A percentile compares a stretch with the other conserved stretches of the same genome.
Evolutionary conservation across 2,113 vertebrate genomes (phyloP).

Genomic region (Pluvianellus socialis): DNA sequence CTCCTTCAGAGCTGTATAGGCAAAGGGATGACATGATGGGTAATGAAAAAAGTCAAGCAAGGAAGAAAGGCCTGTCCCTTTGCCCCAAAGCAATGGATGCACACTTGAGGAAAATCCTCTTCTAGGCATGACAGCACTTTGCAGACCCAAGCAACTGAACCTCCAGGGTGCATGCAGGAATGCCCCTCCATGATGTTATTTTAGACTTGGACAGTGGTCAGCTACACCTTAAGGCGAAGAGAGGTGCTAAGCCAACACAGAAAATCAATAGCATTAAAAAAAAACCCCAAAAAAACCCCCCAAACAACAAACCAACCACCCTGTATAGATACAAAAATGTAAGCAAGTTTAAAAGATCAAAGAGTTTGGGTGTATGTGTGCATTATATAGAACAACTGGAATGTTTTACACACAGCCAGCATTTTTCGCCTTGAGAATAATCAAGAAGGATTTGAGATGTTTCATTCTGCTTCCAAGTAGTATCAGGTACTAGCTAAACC

Average conservation of each 20-base stretch:
- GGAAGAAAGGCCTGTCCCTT: neutral
- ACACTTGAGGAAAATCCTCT: neutral
- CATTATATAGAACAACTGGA: neutral
- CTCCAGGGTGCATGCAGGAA: neutral
- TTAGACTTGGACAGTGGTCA: neutral
- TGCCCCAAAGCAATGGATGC: neutral
- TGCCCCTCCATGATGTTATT: neutral
- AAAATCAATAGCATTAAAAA: neutral
- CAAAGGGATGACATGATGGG: neutral
- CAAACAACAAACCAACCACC: neutral
- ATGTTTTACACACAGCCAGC: neutral
- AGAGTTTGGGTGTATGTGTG: neutral
- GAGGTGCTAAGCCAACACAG: neutral
- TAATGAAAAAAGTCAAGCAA: neutral
- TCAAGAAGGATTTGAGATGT: neutral
- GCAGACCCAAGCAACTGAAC: neutral
- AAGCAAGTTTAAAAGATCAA: neutral
- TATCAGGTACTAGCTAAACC: slow-evolving; percentile 31
- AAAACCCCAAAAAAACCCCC: no score
- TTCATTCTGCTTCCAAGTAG: slow-evolving; percentile 7
- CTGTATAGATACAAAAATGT: neutral
- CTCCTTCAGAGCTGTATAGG: neutral
- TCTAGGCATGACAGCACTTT: neutral
- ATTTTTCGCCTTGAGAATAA: slow-evolving; percentile 30
- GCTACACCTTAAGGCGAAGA: neutral